Conservation (phyloP, 2,113 vertebrate genomes). For the Chaetura pelagica region DNA sequence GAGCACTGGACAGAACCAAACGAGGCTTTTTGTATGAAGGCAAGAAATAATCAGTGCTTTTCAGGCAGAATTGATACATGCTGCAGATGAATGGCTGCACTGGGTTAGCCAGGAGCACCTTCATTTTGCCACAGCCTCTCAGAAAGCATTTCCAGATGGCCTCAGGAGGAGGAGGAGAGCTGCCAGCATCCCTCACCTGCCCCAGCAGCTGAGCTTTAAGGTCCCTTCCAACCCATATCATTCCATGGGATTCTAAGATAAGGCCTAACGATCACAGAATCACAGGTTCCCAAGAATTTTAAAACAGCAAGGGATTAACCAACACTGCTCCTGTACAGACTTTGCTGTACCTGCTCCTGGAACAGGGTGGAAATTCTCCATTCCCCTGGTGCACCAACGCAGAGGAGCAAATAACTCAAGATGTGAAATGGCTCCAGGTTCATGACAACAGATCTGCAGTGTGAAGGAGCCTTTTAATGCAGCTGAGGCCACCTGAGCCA, state of each 20-base stretch:
- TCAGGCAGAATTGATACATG: not conserved
- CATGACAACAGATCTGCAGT: not conserved
- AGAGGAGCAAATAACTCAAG: not conserved
- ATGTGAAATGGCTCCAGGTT: not conserved
- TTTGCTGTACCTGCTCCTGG: not conserved
- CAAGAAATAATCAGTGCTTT: not conserved
- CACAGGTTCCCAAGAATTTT: not conserved
- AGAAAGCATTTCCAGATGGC: not conserved
- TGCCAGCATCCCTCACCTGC: accelerated
- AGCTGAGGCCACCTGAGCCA: not conserved
- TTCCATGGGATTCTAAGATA: too few relatives aligned
- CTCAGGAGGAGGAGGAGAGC: not conserved
- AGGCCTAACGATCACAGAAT: not conserved
- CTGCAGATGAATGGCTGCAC: not conserved
- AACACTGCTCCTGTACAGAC: not conserved
- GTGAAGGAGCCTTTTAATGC: not conserved
- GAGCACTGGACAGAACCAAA: not conserved
- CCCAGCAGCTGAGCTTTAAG: not conserved
- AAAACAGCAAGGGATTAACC: not conserved
- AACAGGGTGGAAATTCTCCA: not conserved
- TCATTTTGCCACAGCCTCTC: not conserved
- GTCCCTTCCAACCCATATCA: too few relatives aligned
- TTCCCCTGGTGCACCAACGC: not conserved
- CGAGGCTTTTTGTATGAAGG: not conserved
- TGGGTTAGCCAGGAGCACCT: not conserved